Evolutionary conservation across 1,140 invertebrate genomes (phyloP).

Genomic region (Penaeus japonicus): DNA sequence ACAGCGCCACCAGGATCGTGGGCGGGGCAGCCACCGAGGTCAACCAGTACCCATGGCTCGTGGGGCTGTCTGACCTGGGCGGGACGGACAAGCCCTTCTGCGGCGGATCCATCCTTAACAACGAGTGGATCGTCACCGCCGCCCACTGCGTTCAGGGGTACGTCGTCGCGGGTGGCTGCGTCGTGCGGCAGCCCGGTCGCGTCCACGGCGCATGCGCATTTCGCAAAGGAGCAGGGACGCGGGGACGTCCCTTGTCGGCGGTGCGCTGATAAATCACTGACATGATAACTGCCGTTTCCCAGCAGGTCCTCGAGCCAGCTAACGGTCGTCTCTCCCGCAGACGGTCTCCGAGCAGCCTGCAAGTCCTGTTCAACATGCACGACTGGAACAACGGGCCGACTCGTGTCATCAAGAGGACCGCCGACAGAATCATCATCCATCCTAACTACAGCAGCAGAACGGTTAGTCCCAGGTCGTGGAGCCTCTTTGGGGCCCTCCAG

Average conservation of each 20-base stretch:
- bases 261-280: no score
- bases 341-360: background rate
- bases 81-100: constrained; percentile 61
- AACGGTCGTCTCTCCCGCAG: background rate
- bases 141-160: constrained; percentile 67
- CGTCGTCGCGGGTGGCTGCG: no score
- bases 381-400: background rate
- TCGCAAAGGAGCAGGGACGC: no score
- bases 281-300: no score
- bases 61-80: constrained; percentile 51
- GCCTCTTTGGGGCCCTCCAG: no score
- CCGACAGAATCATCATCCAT: background rate
- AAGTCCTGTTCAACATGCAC: background rate
- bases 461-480: background rate
- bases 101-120: constrained; percentile 65
- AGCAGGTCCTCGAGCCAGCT: background rate
- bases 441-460: background rate
- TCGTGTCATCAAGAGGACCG: background rate
- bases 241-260: no score
- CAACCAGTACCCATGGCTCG: constrained; percentile 58
- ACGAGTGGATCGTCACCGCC: constrained; percentile 65
- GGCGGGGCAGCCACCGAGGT: background rate
- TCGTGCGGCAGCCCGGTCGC: no score
- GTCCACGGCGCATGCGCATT: no score
- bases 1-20: background rate